phyloP scores from a whole-genome alignment of 30 jellyfish, hydroid and myxozoan genomes.

The Hydra vulgaris region DNA sequence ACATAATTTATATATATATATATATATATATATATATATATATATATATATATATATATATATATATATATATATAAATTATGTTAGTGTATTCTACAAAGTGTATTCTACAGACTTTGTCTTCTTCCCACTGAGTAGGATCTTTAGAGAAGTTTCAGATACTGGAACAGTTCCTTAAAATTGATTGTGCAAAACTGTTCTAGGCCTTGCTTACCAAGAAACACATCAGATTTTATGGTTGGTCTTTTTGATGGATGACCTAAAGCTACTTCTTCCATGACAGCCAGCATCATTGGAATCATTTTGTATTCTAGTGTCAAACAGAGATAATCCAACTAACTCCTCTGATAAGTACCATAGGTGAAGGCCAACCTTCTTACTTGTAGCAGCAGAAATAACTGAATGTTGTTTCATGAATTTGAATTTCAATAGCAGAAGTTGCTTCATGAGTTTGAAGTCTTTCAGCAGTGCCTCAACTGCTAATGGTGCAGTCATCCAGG shows the following conservation, averaged over 20 bases:
- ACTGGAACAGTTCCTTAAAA: not conserved
- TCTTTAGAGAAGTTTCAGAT: no score
- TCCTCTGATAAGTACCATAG: not conserved
- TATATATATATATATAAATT: no score
- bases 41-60: no score
- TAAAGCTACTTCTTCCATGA: not conserved
- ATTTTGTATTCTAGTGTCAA: not conserved
- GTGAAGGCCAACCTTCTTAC: not conserved
- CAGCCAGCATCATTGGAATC: not conserved
- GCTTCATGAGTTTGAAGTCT: not conserved
- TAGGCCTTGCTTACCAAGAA: not conserved
- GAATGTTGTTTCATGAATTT: not conserved
- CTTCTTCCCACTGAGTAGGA: no score
- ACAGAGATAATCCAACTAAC: not conserved
- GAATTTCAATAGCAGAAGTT: not conserved
- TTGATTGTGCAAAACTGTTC: not conserved
- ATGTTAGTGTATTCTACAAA: no score
- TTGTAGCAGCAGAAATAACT: not conserved
- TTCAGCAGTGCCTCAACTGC: not conserved
- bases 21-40: no score
- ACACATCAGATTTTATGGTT: not conserved
- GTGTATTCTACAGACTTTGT: no score
- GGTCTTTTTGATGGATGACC: not conserved
- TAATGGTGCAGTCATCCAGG: not conserved
- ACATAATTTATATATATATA: no score